These are phyloP conservation scores for Lasioglossum zephyrum DNA, from an alignment of 2,888 invertebrate genomes.

Conservation along the genomic window DNA sequence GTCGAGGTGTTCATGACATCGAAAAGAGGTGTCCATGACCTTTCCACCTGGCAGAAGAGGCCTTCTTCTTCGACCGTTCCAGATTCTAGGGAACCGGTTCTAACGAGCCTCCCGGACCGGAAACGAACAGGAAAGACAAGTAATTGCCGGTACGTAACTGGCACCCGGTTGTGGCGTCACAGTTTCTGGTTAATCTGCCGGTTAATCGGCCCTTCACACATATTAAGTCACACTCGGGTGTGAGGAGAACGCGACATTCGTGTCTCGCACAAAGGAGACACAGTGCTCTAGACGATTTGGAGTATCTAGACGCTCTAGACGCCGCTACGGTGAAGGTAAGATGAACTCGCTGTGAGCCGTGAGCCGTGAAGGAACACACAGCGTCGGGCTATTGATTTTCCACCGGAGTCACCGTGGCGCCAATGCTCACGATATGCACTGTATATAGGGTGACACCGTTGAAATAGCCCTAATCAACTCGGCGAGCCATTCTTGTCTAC, in stretches of 20 bases:
- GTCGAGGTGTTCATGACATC: not conserved
- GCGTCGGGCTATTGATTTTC: constrained; percentile 81
- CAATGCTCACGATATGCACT: constrained; percentile 65
- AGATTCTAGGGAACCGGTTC: not conserved
- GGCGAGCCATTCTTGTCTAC: not conserved
- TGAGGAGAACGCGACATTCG: not conserved
- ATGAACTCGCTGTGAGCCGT: constrained; percentile 61
- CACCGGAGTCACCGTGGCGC: constrained; percentile 81
- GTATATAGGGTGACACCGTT: constrained; percentile 24
- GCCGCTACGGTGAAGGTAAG: constrained; percentile 65
- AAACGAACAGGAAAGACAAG: not conserved
- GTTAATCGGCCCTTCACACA: constrained; percentile 50
- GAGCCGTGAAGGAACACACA: constrained; percentile 69
- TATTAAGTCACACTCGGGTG: constrained; percentile 36
- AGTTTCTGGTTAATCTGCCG: no score
- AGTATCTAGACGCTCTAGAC: constrained; percentile 14
- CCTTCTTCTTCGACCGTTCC: not conserved
- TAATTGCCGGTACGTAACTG: not conserved
- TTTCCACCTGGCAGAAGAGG: not conserved
- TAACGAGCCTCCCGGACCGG: not conserved
- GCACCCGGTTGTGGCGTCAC: no score
- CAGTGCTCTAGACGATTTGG: not conserved
- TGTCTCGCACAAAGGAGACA: constrained; percentile 42
- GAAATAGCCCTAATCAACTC: not conserved
- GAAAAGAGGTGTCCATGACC: not conserved